These are phyloP conservation scores for Chaenodraco wilsoni DNA, from an alignment of 2,797 vertebrate species.

Conservation along the genomic window DNA sequence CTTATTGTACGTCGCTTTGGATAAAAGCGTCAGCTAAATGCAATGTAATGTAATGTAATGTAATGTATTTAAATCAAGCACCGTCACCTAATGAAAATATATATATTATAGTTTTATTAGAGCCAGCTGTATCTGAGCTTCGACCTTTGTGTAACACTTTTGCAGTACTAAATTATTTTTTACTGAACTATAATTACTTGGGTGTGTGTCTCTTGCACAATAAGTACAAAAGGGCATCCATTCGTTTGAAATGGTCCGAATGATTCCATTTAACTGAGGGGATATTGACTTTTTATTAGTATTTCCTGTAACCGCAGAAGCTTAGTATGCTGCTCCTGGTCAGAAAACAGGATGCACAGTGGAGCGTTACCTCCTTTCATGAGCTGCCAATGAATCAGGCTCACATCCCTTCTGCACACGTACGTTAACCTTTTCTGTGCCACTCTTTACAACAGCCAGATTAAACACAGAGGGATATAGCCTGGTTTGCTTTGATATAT, in stretches of 20 bases:
- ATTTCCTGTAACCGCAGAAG: constrained; percentile 1
- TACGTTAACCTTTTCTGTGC: constrained; percentile 13
- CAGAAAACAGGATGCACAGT: constrained; percentile 2
- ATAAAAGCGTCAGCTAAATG: too few relatives aligned
- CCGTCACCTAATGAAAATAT: not conserved
- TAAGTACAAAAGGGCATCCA: not conserved
- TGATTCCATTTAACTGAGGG: not conserved
- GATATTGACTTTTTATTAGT: not conserved
- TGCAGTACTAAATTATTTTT: not conserved
- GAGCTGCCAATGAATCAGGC: constrained; percentile 26
- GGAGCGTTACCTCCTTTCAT: constrained; percentile 6
- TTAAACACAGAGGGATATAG: not conserved
- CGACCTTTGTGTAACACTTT: not conserved
- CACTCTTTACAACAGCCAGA: not conserved
- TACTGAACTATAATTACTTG: constrained; percentile 1
- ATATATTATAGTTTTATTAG: not conserved
- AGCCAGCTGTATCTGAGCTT: not conserved
- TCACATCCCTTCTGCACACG: not conserved
- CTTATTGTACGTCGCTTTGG: too few relatives aligned
- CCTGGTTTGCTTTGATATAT: not conserved
- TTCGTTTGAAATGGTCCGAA: constrained; percentile 9
- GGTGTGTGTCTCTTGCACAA: not conserved
- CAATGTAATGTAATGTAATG: too few relatives aligned
- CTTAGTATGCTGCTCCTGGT: constrained; percentile 15
- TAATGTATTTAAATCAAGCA: not conserved